Base-by-base conservation (phyloP, 2,888 invertebrate genomes). In the Perizoma affinitatum region DNA sequence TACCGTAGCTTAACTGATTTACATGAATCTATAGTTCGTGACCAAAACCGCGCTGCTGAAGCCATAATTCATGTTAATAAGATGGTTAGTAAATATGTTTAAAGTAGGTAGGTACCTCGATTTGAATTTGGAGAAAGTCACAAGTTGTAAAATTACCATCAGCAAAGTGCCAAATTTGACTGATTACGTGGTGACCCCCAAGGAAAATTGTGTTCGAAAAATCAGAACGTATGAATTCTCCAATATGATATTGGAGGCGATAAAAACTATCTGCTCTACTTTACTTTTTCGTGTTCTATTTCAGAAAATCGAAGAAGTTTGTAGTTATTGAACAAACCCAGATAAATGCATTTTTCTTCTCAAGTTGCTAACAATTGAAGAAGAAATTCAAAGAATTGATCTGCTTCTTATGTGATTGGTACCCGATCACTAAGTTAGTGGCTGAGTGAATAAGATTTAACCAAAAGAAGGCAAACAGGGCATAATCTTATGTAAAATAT, bases 151-250 rank as follows among this genome's bases (percentile, higher is more conserved):
- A 51, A 57, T 46, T 57, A 11, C 1, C 22, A 22, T 22, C 22
- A 22, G 3, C 22, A 45, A 38, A 40, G 35, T 41, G 51, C 8
- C 11, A 51, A 57, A 51, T 51, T 57, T 45, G 46, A 48, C 49
- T 56, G 57, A 51, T 51, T 57, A 43, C 11, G 51, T 11, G 11
- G 50, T 41, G 6, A 45, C 5, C 46, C 34, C 46, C 44, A 7
- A 22, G 22, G 33, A 57, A 51, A 35, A 46, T 57, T 42, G 9
- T 22, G 22, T 46, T 51, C 41, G n/a, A 34, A 58, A 52, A 40
- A 47, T 54, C 46, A 10, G 44, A 40, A 33, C 40, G 34, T 34
- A 11, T 51, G 38, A 41, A 6, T 40, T 38, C 53, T 44, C 8
- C 44, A 44, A 38, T 45, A 53, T 33, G n/a, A 22, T 22, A 22